These are phyloP conservation scores for Antheraea assamensis DNA, from an alignment of 2,888 invertebrate species.

Conservation along the genomic window DNA sequence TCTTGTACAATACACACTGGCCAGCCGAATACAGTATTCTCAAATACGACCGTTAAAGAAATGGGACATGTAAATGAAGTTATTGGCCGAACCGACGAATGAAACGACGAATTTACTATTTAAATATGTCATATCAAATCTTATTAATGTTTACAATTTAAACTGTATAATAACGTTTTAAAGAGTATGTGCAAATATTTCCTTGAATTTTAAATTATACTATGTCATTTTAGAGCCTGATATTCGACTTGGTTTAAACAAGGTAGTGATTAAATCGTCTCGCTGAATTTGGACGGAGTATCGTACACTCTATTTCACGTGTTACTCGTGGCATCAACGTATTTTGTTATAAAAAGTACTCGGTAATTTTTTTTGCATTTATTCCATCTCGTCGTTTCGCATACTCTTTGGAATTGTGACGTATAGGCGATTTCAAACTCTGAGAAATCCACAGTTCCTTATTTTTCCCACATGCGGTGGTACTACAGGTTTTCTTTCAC, in stretches of 20 bases:
- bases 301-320: slow-evolving; percentile 3
- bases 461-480: no score
- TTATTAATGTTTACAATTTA: not conserved
- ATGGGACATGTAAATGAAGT: slow-evolving; percentile 73
- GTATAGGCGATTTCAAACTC: no score
- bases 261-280: slow-evolving; percentile 11
- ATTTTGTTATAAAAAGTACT: not conserved
- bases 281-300: not conserved
- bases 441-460: no score
- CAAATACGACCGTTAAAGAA: slow-evolving; percentile 69
- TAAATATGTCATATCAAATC: slow-evolving; percentile 9
- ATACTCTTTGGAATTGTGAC: not conserved
- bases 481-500: no score
- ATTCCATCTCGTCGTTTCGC: not conserved
- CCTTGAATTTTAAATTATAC: not conserved
- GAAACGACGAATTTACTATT: slow-evolving; percentile 23
- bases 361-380: not conserved
- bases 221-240: not conserved
- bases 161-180: not conserved
- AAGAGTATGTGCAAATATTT: not conserved
- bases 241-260: not conserved
- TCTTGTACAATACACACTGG: slow-evolving; percentile 36
- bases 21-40: slow-evolving; percentile 64
- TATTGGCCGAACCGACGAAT: slow-evolving; percentile 35
- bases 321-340: not conserved